Percentiles rank a stretch among this genome's conserved stretches.
These are phyloP conservation scores for Myotis brandtii DNA, from an alignment of 2,113 vertebrate species.

Conservation along the genomic window DNA sequence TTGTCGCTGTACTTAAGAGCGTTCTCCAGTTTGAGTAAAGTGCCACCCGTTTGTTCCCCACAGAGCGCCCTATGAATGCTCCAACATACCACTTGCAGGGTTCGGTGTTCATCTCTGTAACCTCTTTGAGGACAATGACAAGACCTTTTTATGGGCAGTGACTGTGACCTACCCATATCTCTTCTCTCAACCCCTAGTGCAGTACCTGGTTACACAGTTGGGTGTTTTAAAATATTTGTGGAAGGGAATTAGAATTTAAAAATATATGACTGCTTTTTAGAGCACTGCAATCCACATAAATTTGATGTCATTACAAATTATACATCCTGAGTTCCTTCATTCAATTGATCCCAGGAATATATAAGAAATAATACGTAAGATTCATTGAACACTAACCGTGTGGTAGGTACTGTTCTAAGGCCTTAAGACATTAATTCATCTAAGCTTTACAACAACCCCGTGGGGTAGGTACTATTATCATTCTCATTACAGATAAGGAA, in stretches of 20 bases:
- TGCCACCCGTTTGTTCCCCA: neutral
- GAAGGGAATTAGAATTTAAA: neutral
- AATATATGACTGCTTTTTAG: neutral
- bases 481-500: conserved; percentile 11
- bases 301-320: neutral
- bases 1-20: neutral
- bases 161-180: neutral
- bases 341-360: neutral
- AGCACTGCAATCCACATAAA: neutral
- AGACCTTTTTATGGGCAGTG: neutral
- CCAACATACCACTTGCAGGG: neutral
- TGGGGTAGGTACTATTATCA: neutral
- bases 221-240: neutral
- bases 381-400: neutral
- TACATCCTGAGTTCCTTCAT: conserved; percentile 13
- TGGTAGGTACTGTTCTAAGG: neutral
- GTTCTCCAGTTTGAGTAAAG: neutral
- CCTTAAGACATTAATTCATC: neutral
- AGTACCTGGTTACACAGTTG: neutral
- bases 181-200: neutral
- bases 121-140: neutral
- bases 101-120: neutral
- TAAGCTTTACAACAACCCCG: neutral
- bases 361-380: neutral
- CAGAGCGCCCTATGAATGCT: neutral